Conservation (phyloP, 2,888 invertebrate genomes). For the Halocaridina rubra region DNA sequence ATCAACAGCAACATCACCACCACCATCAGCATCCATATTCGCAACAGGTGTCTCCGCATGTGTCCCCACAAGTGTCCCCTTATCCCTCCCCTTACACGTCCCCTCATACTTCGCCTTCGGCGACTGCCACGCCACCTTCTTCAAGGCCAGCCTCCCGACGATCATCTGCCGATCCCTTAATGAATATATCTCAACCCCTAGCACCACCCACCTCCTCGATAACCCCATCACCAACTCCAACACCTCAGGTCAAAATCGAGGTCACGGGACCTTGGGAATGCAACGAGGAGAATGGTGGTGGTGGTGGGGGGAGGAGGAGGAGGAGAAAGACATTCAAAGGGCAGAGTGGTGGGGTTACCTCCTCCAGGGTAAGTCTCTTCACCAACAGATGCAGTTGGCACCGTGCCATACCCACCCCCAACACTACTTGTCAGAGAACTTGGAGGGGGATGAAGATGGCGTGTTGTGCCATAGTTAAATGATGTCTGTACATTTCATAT, state of each 20-base stretch:
- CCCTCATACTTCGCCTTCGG: slow-evolving; percentile 6
- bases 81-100: slow-evolving; percentile 43
- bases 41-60: neutral
- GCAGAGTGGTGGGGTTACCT: slow-evolving; percentile 37
- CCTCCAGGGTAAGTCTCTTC: slow-evolving; percentile 45
- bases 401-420: neutral
- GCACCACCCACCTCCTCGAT: neutral
- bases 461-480: too few species aligned
- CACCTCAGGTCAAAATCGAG: slow-evolving; percentile 52
- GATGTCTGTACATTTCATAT: too few species aligned
- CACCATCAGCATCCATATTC: slow-evolving; percentile 1
- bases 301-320: neutral
- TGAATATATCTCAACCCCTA: neutral
- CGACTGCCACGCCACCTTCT: slow-evolving; percentile 3
- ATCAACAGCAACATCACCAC: neutral
- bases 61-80: slow-evolving; percentile 33
- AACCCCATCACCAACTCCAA: slow-evolving; percentile 20
- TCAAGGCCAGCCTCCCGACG: slow-evolving; percentile 11
- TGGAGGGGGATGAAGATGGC: too few species aligned
- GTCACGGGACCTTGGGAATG: slow-evolving; percentile 39
- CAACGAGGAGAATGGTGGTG: neutral
- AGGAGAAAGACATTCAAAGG: neutral
- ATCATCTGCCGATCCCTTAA: slow-evolving; percentile 3
- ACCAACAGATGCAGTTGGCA: neutral
- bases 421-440: too few species aligned